Base-by-base conservation (phyloP, 2,888 invertebrate genomes). In the Artemia sp. region DNA sequence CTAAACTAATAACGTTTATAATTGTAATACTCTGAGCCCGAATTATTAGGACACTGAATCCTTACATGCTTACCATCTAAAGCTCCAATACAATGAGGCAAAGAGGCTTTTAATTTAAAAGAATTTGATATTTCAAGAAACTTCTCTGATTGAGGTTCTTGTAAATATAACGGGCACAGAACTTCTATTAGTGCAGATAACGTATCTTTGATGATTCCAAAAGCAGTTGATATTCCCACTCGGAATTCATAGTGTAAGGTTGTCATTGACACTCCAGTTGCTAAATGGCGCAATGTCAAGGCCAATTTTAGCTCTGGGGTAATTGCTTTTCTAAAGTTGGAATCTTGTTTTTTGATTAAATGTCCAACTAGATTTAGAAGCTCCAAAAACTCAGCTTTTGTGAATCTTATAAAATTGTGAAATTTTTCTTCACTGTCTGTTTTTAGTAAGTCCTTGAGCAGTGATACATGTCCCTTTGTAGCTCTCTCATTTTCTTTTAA, bases 371-470 rank as follows among this genome's bases (percentile, higher is more conserved):
- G 12, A 52, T 70, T 50, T 51, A 73, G 68, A 38, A 72, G 51
- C 50, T 67, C 52, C 24, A 71, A 68, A 58, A 72, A 73, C 52
- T 58, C 51, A 8, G 67, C 71, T 67, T 52, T 50, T 38, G 67
- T 53, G 67, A 72, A 67, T 67, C 72, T 68, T 70, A 72, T 70
- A 72, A 67, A 53, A 51, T 71, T 70, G 52, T 67, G 64, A 51
- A 68, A 72, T 50, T 58, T 58, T 58, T 52, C 66, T 52, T 70
- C 67, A 53, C 58, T 58, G 72, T 72, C 71, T 73, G 73, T 68
- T 72, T 69, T n/a, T 68, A 70, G 53, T 24, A 72, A 58, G 73
- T 73, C 70, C 69, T 72, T 51, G 70, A 74, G 68, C 69, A 74
- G 68, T 70, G 71, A 70, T 14, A 58, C n/a, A n/a, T 58, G 58